These are phyloP conservation scores for Ceratina calcarata DNA, from an alignment of 1,140 invertebrate genomes.

Conservation along the genomic window DNA sequence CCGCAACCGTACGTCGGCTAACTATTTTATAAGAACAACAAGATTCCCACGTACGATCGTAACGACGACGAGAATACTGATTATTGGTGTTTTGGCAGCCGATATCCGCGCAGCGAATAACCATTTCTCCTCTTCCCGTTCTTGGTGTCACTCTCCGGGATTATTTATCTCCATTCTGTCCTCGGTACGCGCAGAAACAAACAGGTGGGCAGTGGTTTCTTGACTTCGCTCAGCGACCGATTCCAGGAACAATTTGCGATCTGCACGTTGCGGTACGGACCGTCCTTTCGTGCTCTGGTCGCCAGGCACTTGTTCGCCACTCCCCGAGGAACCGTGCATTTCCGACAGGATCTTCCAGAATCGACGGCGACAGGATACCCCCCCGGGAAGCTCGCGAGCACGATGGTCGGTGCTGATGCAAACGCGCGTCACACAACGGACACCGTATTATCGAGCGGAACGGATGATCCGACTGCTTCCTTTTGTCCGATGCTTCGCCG, in stretches of 20 bases:
- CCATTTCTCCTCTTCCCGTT: slow-evolving; percentile 8
- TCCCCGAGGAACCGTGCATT: neutral
- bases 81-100: slow-evolving; percentile 65
- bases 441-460: slow-evolving; percentile 21
- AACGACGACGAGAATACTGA: slow-evolving; percentile 54
- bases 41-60: neutral
- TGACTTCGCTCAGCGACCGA: slow-evolving; percentile 12
- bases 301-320: neutral
- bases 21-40: slow-evolving; percentile 44
- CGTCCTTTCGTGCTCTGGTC: slow-evolving; percentile 1
- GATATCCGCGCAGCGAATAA: slow-evolving; percentile 54
- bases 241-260: neutral
- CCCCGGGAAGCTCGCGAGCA: too few species aligned
- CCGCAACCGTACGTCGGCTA: slow-evolving; percentile 26
- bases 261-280: slow-evolving; percentile 13
- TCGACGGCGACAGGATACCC: too few species aligned
- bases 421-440: slow-evolving; percentile 26
- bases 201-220: slow-evolving; percentile 56
- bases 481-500: slow-evolving; percentile 33
- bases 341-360: neutral
- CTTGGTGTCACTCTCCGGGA: too few species aligned
- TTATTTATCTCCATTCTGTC: neutral
- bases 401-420: neutral
- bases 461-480: slow-evolving; percentile 27
- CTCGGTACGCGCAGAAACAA: neutral